Conservation (phyloP, 2,888 invertebrate genomes). For the Unio pictorum region DNA sequence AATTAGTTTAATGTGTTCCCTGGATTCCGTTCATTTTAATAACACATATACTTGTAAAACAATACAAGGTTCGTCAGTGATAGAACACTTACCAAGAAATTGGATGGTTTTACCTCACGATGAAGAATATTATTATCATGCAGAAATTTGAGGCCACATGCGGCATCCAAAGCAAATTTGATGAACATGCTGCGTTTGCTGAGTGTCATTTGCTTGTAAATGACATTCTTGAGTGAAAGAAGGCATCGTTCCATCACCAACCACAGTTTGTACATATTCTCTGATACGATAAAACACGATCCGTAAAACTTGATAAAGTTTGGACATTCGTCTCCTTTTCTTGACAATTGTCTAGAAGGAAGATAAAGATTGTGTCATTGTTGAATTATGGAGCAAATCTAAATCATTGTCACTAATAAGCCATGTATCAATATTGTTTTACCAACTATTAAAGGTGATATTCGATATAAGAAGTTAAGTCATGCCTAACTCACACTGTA, state of each 20-base stretch:
- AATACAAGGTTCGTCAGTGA: too few species aligned
- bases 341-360: constrained; percentile 13
- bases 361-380: too few species aligned
- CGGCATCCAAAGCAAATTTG: constrained; percentile 11
- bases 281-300: constrained; percentile 1
- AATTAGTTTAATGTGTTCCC: too few species aligned
- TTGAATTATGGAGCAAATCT: too few species aligned
- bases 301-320: constrained; percentile 15
- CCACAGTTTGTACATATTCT: constrained; percentile 4
- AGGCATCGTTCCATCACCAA: constrained; percentile 15
- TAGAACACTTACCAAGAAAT: constrained; percentile 15
- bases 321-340: background rate
- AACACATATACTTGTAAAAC: too few species aligned
- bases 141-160: constrained; percentile 14
- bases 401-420: too few species aligned
- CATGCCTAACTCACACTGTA: too few species aligned
- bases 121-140: constrained; percentile 21
- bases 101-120: constrained; percentile 19
- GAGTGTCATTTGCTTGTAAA: background rate
- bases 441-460: too few species aligned
- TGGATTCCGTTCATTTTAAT: too few species aligned
- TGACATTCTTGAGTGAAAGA: constrained; percentile 6
- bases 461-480: too few species aligned
- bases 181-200: constrained; percentile 3
- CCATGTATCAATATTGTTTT: too few species aligned